phyloP scores from a whole-genome alignment of 1,140 invertebrate species.

The Euglossa dilemma region DNA sequence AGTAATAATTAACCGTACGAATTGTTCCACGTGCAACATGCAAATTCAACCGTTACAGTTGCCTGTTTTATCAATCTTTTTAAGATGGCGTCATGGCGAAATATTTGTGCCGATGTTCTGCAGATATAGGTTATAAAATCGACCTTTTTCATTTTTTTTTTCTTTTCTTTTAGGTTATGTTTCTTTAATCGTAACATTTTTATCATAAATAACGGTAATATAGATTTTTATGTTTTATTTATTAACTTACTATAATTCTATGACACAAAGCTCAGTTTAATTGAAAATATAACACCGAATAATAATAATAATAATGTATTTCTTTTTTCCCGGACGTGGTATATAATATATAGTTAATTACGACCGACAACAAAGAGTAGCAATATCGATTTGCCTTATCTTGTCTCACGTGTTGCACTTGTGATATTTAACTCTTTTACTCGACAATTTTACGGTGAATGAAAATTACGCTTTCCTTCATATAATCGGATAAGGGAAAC shows the following conservation, averaged over 20 bases:
- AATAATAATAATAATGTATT: too few relatives aligned
- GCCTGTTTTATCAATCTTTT: not conserved
- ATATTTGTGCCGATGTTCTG: too few relatives aligned
- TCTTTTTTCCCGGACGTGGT: slow-evolving; percentile 31
- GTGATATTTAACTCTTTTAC: slow-evolving; percentile 31
- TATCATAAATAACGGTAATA: not conserved
- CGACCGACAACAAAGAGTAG: not conserved
- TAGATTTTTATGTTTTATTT: not conserved
- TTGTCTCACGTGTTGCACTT: not conserved
- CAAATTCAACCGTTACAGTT: not conserved
- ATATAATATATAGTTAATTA: not conserved
- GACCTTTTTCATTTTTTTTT: not conserved
- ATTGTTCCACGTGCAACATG: not conserved
- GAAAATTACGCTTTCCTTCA: not conserved
- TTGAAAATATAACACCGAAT: not conserved
- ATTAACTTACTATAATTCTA: not conserved
- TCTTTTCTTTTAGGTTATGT: not conserved
- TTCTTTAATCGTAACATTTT: too few relatives aligned
- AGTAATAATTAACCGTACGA: not conserved
- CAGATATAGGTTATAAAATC: too few relatives aligned
- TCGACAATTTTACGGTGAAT: not conserved
- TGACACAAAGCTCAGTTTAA: slow-evolving; percentile 3
- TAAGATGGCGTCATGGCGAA: not conserved
- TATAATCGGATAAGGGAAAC: not conserved
- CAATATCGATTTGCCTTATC: slow-evolving; percentile 32